Evolutionary conservation across 2,888 invertebrate species (phyloP), one percentile per base, ranked within the genome.

Genomic region (Thereva unica): DNA sequence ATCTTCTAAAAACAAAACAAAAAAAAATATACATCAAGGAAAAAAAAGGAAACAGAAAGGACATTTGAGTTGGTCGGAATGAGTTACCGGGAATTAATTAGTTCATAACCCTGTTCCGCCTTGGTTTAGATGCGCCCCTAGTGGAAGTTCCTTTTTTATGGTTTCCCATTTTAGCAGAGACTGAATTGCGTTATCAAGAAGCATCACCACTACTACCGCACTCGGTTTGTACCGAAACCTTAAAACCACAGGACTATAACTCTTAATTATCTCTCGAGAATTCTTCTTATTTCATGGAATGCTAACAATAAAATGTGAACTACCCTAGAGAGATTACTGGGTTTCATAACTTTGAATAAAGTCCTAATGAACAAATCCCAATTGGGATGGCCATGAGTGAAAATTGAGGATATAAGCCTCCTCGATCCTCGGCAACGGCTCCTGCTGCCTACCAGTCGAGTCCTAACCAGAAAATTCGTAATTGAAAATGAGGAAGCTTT

Each of bases 291-390:
- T 61, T 61, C 34, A 50, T 61, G 61, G 61, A 61, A 61, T 61
- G 50, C 50, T 50, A 61, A 61, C 61, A 61, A 61, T 61, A 61
- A 61, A 61, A 61, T 61, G 61, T 61, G 61, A 61, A 61, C 61
- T 61, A 61, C 50, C 61, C 61, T 49, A 35, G 61, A 50, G 61
- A 61, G 49, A 61, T 61, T 61, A 50, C 50, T 34, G 35, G n/a
- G 61, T 61, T 61, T 61, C 61, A 61, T 61, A 61, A 61, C 61
- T 61, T 61, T 50, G 61, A 61, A 61, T 61, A 61, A 61, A 61
- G 50, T 50, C 61, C 61, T 61, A 61, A 61, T 61, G 61, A 61
- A 61, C 61, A 61, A 50, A 50, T 61, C 61, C 61, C 61, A n/a
- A 38, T 50, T 50, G 49, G 50, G 61, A 34, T 50, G 50, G 42